Conservation (phyloP, 2,113 vertebrate genomes). For the Glareola pratincola region DNA sequence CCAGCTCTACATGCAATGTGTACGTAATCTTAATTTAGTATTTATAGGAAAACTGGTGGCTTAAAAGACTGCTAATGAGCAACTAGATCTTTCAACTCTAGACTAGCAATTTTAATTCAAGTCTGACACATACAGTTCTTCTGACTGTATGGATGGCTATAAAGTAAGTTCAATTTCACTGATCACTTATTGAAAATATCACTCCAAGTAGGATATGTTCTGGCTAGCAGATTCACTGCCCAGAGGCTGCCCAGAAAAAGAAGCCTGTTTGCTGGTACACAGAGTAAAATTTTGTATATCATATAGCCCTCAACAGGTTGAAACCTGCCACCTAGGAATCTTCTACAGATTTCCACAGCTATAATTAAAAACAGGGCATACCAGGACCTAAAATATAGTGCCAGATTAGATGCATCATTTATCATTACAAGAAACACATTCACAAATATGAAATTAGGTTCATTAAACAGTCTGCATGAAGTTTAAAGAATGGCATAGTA, state of each 20-base stretch:
- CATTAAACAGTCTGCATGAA: not conserved
- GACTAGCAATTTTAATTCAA: not conserved
- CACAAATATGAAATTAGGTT: not conserved
- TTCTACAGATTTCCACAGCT: not conserved
- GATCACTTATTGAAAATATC: not conserved
- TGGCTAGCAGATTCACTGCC: not conserved
- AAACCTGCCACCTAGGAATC: not conserved
- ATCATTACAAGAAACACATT: not conserved
- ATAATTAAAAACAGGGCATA: not conserved
- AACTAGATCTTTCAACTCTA: not conserved
- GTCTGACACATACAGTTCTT: not conserved
- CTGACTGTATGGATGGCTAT: not conserved
- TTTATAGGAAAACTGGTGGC: not conserved
- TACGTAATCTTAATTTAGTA: not conserved
- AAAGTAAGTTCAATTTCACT: not conserved
- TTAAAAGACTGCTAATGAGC: not conserved
- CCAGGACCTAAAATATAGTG: not conserved
- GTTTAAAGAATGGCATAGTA: not conserved
- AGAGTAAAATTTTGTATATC: not conserved
- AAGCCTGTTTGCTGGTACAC: not conserved
- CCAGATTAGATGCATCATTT: not conserved
- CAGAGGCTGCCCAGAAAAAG: not conserved
- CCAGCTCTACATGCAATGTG: not conserved
- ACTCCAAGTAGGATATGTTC: not conserved
- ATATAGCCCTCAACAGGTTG: not conserved